Percentiles rank a stretch among this genome's conserved stretches.
Conservation (phyloP, 2,797 vertebrate genomes). For the Sus cebifrons region DNA sequence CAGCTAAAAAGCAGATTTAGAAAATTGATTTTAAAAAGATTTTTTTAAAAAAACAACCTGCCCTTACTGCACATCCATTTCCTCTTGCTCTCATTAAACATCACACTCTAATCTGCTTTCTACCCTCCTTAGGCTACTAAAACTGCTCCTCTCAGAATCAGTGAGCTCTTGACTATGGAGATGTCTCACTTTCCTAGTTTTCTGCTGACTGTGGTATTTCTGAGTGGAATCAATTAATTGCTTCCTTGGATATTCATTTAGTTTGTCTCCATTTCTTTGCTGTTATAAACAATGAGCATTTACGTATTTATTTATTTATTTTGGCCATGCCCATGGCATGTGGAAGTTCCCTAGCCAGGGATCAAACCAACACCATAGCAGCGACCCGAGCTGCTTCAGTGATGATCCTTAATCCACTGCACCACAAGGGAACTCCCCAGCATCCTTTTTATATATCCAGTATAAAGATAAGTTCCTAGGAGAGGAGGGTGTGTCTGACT, state of each 20-base stretch:
- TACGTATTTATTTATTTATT: no score
- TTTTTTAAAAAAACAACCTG: neutral
- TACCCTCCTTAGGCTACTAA: neutral
- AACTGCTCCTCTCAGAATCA: neutral
- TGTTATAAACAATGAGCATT: neutral
- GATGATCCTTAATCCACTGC: no score
- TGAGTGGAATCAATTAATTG: neutral
- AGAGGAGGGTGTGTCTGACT: neutral
- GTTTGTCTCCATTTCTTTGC: conserved; percentile 15
- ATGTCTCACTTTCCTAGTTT: neutral
- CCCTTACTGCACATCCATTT: neutral
- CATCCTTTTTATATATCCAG: conserved; percentile 13
- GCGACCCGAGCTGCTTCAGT: no score
- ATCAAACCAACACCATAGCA: no score
- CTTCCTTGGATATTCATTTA: neutral
- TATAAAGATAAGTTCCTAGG: neutral
- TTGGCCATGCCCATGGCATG: no score
- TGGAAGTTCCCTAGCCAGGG: no score
- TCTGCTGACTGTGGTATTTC: neutral
- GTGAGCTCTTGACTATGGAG: neutral
- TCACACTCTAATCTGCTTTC: neutral
- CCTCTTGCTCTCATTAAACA: neutral
- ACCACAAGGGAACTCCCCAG: no score
- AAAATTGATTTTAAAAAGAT: neutral
- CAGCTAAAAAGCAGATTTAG: neutral